phyloP scores from a whole-genome alignment of 2,797 vertebrate genomes.

The Coracias cyanogaster region DNA sequence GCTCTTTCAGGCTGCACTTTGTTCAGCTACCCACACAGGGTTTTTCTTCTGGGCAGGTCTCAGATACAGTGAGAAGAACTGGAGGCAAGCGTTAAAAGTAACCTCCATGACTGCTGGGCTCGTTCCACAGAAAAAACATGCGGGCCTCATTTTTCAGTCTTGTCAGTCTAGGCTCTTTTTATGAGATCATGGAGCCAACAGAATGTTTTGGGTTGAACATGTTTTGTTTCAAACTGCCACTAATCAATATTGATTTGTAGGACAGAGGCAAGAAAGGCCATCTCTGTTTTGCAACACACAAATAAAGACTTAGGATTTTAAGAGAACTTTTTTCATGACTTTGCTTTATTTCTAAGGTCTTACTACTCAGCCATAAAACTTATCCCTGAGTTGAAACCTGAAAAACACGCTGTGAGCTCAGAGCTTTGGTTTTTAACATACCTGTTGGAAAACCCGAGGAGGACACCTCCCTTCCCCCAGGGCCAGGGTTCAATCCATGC shows the following conservation, averaged over 20 bases:
- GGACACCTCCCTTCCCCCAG: not conserved
- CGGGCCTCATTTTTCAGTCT: not conserved
- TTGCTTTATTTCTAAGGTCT: not conserved
- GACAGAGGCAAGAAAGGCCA: not conserved
- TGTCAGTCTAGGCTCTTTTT: not conserved
- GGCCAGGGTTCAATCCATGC: not conserved
- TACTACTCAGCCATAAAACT: not conserved
- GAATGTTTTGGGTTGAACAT: not conserved
- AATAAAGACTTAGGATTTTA: not conserved
- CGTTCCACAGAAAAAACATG: not conserved
- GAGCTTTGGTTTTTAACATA: not conserved
- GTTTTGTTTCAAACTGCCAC: not conserved
- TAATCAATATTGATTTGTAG: not conserved
- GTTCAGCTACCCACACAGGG: not conserved
- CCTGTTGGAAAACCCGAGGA: not conserved
- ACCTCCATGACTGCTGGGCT: not conserved
- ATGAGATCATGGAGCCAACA: not conserved
- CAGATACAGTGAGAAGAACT: not conserved
- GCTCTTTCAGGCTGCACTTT: not conserved
- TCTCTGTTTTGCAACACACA: not conserved
- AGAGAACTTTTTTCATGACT: not conserved
- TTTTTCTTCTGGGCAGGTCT: not conserved
- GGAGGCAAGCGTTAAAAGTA: not conserved
- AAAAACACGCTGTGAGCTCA: not conserved
- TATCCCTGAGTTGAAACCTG: not conserved